Base-by-base conservation (phyloP, 2,888 invertebrate genomes). In the Formica aserva region DNA sequence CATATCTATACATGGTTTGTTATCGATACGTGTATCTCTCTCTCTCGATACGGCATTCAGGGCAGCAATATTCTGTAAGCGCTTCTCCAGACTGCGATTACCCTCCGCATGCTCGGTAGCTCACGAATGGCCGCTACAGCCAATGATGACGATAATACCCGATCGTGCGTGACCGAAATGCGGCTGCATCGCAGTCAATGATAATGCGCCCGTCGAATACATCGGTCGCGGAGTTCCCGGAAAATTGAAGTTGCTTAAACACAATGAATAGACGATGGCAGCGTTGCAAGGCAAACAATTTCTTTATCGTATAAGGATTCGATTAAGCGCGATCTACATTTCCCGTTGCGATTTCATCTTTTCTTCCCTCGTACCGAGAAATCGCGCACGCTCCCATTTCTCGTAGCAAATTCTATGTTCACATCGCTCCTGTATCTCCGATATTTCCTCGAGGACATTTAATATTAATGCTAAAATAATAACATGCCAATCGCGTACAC, bases 81-180 rank as follows among this genome's bases (percentile, higher is more conserved):
- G 82, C 81, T 90, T 66, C 90, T 89, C 85, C 71, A 86, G 90
- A 88, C 87, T 75, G 76, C 87, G 87, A 87, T 89, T 88, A 83
- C 89, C 52, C 75, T 72, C 85, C 85, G 89, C 86, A 90, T 84
- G 90, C 90, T 84, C 81, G 85, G 80, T 83, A 81, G 85, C 85
- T 87, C 89, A 89, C 89, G 87, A 89, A 90, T 90, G 77, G 84
- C 81, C 84, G 87, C 85, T 87, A 90, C 84, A 90, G 92, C 35
- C 91, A 91, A 91, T 91, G 91, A 91, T 86, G 86, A 86, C 86
- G 88, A 87, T 88, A 89, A 91, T 91, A 91, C 89, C 87, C 89
- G 91, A 91, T 92, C 90, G 90, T 89, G 89, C 91, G 92, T 92
- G 91, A 91, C 89, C 89, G 80, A 90, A 88, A 90, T 89, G 89